phyloP scores from a whole-genome alignment of 1,140 invertebrate species.

The Lysiphlebus fabarum region DNA sequence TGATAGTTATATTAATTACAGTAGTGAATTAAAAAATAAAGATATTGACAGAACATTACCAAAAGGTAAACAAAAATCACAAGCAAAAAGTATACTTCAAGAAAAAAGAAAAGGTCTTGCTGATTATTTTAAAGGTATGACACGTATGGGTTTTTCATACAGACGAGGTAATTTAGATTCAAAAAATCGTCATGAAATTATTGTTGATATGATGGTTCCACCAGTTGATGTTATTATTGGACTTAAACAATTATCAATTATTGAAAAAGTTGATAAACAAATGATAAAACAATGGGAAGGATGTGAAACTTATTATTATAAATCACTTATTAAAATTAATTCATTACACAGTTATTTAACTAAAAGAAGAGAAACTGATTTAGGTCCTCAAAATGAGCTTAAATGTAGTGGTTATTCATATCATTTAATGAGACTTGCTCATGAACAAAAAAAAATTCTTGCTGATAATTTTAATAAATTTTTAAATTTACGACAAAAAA shows the following conservation, averaged over 20 bases:
- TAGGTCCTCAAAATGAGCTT: constrained; percentile 77
- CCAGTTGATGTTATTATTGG: constrained; percentile 63
- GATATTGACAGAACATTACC: constrained; percentile 62
- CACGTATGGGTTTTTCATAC: constrained; percentile 74
- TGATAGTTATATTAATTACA: constrained; percentile 62
- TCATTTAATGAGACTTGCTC: constrained; percentile 64
- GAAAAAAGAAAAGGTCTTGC: constrained; percentile 79
- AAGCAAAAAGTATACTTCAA: constrained; percentile 77
- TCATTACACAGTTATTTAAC: constrained; percentile 64
- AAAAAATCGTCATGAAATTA: constrained; percentile 42
- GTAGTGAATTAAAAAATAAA: constrained; percentile 61
- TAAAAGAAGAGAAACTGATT: constrained; percentile 70
- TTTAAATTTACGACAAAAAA: constrained; percentile 39
- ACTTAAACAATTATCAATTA: constrained; percentile 40
- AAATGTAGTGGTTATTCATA: constrained; percentile 77
- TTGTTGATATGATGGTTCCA: constrained; percentile 50
- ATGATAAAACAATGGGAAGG: constrained; percentile 66
- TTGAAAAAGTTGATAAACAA: constrained; percentile 22
- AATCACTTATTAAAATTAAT: constrained; percentile 66
- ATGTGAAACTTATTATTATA: constrained; percentile 74
- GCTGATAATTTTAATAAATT: constrained; percentile 42
- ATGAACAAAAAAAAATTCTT: constrained; percentile 52
- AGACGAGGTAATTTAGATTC: constrained; percentile 63
- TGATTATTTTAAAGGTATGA: constrained; percentile 78
- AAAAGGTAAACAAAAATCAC: constrained; percentile 74